Evolutionary conservation across 2,888 invertebrate genomes (phyloP).

Genomic region (Listrodromus nycthemerus): DNA sequence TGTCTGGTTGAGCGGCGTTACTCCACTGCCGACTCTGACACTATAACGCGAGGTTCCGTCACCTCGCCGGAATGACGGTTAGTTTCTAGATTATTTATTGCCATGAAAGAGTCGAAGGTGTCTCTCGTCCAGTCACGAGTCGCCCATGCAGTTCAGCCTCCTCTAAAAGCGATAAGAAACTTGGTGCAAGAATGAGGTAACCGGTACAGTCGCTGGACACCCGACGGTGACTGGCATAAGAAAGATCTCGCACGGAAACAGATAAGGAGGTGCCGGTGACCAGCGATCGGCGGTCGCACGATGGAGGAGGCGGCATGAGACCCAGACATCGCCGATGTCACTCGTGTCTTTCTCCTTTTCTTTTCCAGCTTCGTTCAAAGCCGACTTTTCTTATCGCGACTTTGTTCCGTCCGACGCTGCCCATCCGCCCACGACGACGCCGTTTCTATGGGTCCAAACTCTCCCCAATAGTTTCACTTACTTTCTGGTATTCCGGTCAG

Average conservation of each 20-base stretch:
- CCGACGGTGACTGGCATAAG: constrained; percentile 8
- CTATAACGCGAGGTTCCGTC: constrained; percentile 51
- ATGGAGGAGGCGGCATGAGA: constrained; percentile 11
- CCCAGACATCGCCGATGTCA: constrained; percentile 15
- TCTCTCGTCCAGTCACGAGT: constrained; percentile 65
- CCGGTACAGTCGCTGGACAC: constrained; percentile 28
- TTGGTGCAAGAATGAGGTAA: constrained; percentile 42
- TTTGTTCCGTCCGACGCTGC: constrained; percentile 73
- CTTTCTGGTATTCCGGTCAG: constrained; percentile 19
- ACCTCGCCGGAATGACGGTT: constrained; percentile 75
- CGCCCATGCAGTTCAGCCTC: constrained; percentile 38
- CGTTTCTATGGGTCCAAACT: constrained; percentile 57
- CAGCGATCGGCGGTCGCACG: constrained; percentile 11
- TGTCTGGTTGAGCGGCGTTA: background rate
- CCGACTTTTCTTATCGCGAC: constrained; percentile 73
- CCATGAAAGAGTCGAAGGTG: constrained; percentile 73
- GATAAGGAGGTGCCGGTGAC: background rate
- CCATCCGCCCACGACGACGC: constrained; percentile 74
- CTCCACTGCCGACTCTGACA: background rate
- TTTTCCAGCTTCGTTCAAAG: constrained; percentile 10
- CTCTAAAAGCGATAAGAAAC: constrained; percentile 61
- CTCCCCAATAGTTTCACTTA: constrained; percentile 22
- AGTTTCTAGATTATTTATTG: constrained; percentile 80
- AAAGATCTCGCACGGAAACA: background rate
- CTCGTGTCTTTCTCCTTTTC: constrained; percentile 43